phyloP scores from a whole-genome alignment of 2,113 vertebrate species.

The Taurulus bubalis region DNA sequence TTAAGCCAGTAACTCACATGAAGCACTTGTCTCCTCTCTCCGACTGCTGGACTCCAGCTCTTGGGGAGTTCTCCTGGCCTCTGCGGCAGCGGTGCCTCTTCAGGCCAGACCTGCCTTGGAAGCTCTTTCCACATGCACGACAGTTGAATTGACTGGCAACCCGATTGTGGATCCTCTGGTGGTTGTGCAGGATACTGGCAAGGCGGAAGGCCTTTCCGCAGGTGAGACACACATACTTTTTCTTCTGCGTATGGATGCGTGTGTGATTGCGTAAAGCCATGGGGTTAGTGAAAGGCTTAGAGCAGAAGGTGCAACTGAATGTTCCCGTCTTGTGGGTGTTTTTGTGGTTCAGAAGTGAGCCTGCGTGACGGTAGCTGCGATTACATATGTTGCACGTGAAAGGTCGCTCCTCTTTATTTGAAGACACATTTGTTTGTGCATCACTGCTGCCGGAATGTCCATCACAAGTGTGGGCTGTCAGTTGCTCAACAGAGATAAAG shows the following conservation, averaged over 20 bases:
- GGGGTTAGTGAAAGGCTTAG: slow-evolving; percentile 85
- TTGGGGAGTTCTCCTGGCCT: slow-evolving; percentile 51
- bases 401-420: slow-evolving; percentile 75
- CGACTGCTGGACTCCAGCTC: slow-evolving; percentile 51
- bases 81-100: slow-evolving; percentile 82
- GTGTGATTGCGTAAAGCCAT: slow-evolving; percentile 85
- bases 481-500: slow-evolving; percentile 71
- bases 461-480: slow-evolving; percentile 69
- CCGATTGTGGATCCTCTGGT: slow-evolving; percentile 84
- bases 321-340: slow-evolving; percentile 84
- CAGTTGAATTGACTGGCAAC: slow-evolving; percentile 82
- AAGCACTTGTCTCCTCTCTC: slow-evolving; percentile 82
- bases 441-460: slow-evolving; percentile 25
- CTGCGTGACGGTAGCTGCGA: slow-evolving; percentile 83
- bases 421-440: background rate
- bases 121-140: slow-evolving; percentile 84
- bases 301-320: slow-evolving; percentile 85
- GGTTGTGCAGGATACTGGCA: slow-evolving; percentile 85
- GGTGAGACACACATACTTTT: slow-evolving; percentile 82
- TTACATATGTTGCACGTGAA: slow-evolving; percentile 84
- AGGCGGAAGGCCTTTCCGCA: slow-evolving; percentile 87
- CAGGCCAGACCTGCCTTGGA: slow-evolving; percentile 81
- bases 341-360: slow-evolving; percentile 85
- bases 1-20: slow-evolving; percentile 76
- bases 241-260: slow-evolving; percentile 85